Evolutionary conservation across 2,888 invertebrate species (phyloP), one percentile per base, ranked within the genome.

Genomic region (Trachelus stipa): DNA sequence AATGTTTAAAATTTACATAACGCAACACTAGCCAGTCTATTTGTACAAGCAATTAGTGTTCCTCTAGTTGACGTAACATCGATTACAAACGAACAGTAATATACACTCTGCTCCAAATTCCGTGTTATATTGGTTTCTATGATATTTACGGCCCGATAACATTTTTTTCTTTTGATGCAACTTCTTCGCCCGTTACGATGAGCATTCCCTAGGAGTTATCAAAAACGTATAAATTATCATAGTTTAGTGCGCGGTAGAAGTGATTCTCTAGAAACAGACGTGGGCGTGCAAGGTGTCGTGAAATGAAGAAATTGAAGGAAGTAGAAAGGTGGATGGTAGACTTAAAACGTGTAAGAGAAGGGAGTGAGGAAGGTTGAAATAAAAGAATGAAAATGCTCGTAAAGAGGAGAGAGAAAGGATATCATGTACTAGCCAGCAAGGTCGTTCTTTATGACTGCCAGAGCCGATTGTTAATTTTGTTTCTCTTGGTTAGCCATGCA

Each of bases 401-500:
- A 79, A 76, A 77, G 68, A 80, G 37, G 40, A 76, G 68, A 79
- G 73, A 77, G 75, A 69, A 75, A 37, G 73, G 75, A 73, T 76
- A 69, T 73, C 74, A 68, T 71, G 35, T 68, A 73, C 68, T 74
- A 76, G 56, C 74, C 69, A 73, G 76, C 76, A 79, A 80, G 74
- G 79, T 56, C 56, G 56, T 56, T 56, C 56, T 56, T 56, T 56
- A 56, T 23, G 9, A 56, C 56, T 9, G 56, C 56, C 56, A 23
- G 56, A 56, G 2, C 56, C 56, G 56, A 56, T 56, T 56, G 56
- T 56, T 56, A 56, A 56, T 56, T 23, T 56, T 23, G 56, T 56
- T 88, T 87, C 83, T 88, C 88, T 88, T 88, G 88, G 84, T 84
- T 85, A 85, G 82, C 88, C 88, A 88, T 83, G 88, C 86, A 81